phyloP scores from a whole-genome alignment of 2,797 vertebrate genomes.

The Lophius americanus region DNA sequence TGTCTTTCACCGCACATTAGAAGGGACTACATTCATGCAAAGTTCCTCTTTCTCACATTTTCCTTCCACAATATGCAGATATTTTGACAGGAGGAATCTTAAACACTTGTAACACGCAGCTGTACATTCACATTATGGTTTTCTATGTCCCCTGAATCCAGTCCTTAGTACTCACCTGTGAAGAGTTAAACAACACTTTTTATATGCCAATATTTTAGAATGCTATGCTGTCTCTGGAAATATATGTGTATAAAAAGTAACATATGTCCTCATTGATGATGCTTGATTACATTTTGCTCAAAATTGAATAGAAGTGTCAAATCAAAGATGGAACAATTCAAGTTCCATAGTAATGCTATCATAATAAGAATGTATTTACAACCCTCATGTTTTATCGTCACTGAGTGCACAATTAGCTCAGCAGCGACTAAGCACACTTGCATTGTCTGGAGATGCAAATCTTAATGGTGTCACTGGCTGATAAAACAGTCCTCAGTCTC shows the following conservation, averaged over 20 bases:
- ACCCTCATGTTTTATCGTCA: conserved; percentile 40
- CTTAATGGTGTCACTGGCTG: conserved; percentile 71
- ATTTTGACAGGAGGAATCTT: conserved; percentile 15
- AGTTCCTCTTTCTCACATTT: conserved; percentile 23
- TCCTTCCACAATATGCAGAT: conserved; percentile 4
- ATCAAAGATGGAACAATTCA: neutral
- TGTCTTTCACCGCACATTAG: conserved; percentile 39
- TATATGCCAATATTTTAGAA: too few relatives aligned
- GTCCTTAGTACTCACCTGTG: too few relatives aligned
- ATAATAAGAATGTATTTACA: conserved; percentile 29
- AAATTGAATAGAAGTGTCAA: too few relatives aligned
- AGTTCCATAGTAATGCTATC: conserved; percentile 1
- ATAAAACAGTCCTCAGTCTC: conserved; percentile 55
- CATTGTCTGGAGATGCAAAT: conserved; percentile 71
- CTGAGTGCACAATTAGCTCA: conserved; percentile 56
- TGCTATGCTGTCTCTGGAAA: too few relatives aligned
- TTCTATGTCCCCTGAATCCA: too few relatives aligned
- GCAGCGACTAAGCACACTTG: conserved; percentile 39
- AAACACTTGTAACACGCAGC: too few relatives aligned
- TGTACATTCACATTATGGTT: too few relatives aligned
- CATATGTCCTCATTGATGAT: too few relatives aligned
- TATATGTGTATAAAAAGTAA: too few relatives aligned
- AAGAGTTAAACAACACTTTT: too few relatives aligned
- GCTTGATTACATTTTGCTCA: too few relatives aligned
- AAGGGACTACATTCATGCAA: conserved; percentile 23